phyloP scores from a whole-genome alignment of 2,888 invertebrate species.

The Pteria penguin region DNA sequence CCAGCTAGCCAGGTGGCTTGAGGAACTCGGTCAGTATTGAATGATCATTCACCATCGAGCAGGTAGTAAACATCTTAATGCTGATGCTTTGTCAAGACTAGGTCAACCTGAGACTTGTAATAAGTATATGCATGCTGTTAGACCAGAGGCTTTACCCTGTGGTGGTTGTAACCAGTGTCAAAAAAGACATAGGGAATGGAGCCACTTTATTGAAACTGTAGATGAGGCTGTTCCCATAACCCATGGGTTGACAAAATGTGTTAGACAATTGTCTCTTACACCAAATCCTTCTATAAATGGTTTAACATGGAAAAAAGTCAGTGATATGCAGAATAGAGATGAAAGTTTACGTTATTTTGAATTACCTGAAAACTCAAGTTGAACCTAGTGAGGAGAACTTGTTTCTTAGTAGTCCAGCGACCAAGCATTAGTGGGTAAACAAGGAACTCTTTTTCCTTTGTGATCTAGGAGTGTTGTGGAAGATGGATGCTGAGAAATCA shows the following conservation, averaged over 20 bases:
- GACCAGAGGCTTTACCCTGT: neutral
- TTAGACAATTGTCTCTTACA: neutral
- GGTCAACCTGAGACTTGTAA: neutral
- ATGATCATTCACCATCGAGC: neutral
- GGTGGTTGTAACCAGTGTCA: neutral
- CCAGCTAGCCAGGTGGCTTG: neutral
- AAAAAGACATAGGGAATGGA: conserved; percentile 2
- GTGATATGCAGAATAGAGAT: neutral
- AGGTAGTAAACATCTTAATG: too few relatives aligned
- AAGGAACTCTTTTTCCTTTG: neutral
- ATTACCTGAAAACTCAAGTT: neutral
- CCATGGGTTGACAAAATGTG: neutral
- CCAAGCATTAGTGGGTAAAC: neutral
- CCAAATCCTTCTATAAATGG: neutral
- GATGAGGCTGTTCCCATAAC: neutral
- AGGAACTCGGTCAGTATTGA: neutral
- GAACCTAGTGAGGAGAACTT: neutral
- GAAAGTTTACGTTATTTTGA: neutral
- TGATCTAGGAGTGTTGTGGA: neutral
- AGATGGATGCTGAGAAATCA: neutral
- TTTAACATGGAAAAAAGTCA: neutral
- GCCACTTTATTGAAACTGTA: neutral
- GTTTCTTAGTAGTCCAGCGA: conserved; percentile 1
- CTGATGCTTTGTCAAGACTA: too few relatives aligned
- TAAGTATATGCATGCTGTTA: neutral